Conservation (phyloP, 1,140 invertebrate species). For the Drosophila sechellia region DNA sequence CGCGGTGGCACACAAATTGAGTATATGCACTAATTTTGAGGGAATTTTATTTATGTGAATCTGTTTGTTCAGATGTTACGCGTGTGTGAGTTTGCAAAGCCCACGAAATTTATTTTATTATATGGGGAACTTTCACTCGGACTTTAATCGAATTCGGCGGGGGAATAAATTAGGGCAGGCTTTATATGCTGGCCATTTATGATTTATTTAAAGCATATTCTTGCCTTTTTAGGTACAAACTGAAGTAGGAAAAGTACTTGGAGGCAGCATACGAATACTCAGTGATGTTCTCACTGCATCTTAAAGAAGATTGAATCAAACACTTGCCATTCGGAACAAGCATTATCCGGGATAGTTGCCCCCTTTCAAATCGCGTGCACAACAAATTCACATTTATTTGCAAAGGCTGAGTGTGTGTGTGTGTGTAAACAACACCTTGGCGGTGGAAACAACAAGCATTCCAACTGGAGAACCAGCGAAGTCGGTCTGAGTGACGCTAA, state of each 20-base stretch:
- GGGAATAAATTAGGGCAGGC: neutral
- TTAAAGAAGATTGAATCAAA: neutral
- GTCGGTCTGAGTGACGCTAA: slow-evolving; percentile 51
- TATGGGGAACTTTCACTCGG: neutral
- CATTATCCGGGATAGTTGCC: slow-evolving; percentile 26
- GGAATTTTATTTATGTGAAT: neutral
- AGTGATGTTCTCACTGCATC: neutral
- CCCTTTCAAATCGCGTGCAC: slow-evolving; percentile 43
- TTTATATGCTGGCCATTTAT: neutral
- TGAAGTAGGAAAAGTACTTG: neutral
- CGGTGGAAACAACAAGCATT: slow-evolving; percentile 43
- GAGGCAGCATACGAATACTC: no score
- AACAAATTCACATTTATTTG: slow-evolving; percentile 38
- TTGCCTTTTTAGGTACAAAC: no score
- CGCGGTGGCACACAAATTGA: slow-evolving; percentile 9
- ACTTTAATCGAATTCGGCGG: neutral
- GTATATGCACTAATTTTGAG: neutral
- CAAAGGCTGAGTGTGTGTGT: slow-evolving; percentile 25
- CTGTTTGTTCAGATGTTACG: slow-evolving; percentile 13
- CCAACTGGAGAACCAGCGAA: slow-evolving; percentile 19
- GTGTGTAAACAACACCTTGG: slow-evolving; percentile 68
- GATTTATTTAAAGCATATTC: neutral
- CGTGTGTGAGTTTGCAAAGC: neutral
- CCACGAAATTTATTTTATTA: neutral
- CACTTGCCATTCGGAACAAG: slow-evolving; percentile 12